Conservation (phyloP, 2,113 vertebrate species). For the Dicerorhinus sumatrensis region DNA sequence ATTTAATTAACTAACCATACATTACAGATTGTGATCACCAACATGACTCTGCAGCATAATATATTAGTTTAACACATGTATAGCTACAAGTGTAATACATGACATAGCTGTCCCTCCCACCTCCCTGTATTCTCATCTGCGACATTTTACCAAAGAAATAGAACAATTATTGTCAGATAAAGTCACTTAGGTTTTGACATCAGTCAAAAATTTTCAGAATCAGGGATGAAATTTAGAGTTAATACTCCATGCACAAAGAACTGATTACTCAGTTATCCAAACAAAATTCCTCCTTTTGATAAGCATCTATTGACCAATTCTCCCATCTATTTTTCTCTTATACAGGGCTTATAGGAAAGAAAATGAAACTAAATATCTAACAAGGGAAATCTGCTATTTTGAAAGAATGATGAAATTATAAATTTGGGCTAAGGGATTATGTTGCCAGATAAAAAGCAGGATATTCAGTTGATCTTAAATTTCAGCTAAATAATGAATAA, state of each 20-base stretch:
- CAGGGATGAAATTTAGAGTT: not conserved
- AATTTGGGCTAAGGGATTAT: not conserved
- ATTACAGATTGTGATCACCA: not conserved
- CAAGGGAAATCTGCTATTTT: not conserved
- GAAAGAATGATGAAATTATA: not conserved
- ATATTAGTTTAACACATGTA: not conserved
- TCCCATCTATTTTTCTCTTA: not conserved
- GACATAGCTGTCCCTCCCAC: not conserved
- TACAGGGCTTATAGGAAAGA: not conserved
- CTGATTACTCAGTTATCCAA: not conserved
- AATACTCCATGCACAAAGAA: not conserved
- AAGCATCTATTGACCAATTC: not conserved
- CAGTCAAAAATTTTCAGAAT: not conserved
- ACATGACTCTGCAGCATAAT: not conserved
- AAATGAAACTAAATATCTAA: not conserved
- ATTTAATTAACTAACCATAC: not conserved
- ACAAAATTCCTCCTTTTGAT: not conserved
- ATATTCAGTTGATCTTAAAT: constrained; percentile 9
- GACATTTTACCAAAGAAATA: not conserved
- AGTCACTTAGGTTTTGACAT: not conserved
- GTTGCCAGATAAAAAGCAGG: not conserved
- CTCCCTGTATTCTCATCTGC: not conserved
- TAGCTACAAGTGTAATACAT: not conserved
- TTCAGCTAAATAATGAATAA: not conserved
- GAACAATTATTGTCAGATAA: not conserved